These are phyloP conservation scores for Pseudotriccus pelzelni DNA, from an alignment of 2,797 vertebrate species.

Conservation along the genomic window DNA sequence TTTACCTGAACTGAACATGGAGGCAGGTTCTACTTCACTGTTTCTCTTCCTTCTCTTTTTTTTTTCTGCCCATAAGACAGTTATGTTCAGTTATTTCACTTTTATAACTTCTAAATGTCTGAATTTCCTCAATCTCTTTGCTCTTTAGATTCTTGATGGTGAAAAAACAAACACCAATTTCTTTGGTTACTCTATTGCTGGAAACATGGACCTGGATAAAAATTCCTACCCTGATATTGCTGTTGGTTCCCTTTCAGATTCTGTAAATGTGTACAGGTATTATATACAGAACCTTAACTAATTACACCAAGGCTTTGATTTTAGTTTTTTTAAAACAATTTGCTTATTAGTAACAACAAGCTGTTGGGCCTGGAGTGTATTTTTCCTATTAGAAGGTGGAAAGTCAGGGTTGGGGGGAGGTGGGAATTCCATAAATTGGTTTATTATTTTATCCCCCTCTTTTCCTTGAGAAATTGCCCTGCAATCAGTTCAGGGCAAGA, in stretches of 20 bases:
- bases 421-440: not conserved
- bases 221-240: constrained; percentile 96
- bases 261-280: constrained; percentile 89
- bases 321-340: not conserved
- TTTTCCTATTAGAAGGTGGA: not conserved
- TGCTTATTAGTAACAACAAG: not conserved
- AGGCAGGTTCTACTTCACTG: not conserved
- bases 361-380: not conserved
- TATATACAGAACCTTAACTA: not conserved
- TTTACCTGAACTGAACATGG: not conserved
- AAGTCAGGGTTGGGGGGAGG: not conserved
- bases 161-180: constrained; percentile 75
- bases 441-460: not conserved
- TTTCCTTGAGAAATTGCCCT: not conserved
- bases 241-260: constrained; percentile 92
- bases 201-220: constrained; percentile 93
- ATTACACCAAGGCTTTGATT: not conserved
- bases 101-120: not conserved
- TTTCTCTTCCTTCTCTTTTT: not conserved
- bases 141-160: constrained; percentile 86
- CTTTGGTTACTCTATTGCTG: constrained; percentile 96
- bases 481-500: not conserved
- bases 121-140: constrained; percentile 11
- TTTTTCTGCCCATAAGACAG: not conserved
- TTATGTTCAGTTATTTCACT: not conserved